Evolutionary conservation across 2,797 vertebrate species (phyloP), one percentile per base, ranked within the genome.

Genomic region (Centroberyx gerrardi): DNA sequence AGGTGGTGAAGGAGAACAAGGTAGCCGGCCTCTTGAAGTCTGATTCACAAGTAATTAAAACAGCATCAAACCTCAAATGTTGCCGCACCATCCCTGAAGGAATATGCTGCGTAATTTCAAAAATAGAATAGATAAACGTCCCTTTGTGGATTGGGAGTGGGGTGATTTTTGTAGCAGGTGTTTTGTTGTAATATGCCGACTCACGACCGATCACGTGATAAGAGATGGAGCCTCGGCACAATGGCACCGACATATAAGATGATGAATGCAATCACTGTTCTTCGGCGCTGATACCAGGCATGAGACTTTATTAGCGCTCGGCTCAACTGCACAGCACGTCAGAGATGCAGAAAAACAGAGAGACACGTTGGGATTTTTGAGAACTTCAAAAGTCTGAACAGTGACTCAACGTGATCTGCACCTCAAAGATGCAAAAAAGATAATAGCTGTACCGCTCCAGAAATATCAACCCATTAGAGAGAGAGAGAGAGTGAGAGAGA

Each of bases 391-490:
- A 62, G 78, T 87, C 33, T 42, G 15, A 58, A 52, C 9, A 22
- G 58, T 60, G 58, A 22, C 33, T 74, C 40, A 44, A 69, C 15
- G 44, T 70, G 70, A 83, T 82, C 70, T 51, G 82, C 78, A 68
- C 51, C 81, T 86, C 75, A 88, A 85, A 90, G 84, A 87, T 87
- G 73, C 72, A 78, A 80, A 81, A 67, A 55, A 77, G 78, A 90
- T 87, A 79, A 85, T 83, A 87, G 72, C 60, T 55, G 67, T 3
- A 27, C 60, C 65, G 80, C 71, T 91, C 87, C 85, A 82, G 78
- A 92, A 92, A 92, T 91, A 93, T 88, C 87, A 70, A 60, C 68
- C 82, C 85, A 88, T 91, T 85, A 92, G 73, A 87, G 49, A 87
- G 78, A 77, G 54, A 81, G 74, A 62, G 78, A n/a, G n/a, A n/a